Percentiles rank a stretch among this genome's conserved stretches.
Conservation (phyloP, 2,888 invertebrate species). For the Dasypolia templi region DNA sequence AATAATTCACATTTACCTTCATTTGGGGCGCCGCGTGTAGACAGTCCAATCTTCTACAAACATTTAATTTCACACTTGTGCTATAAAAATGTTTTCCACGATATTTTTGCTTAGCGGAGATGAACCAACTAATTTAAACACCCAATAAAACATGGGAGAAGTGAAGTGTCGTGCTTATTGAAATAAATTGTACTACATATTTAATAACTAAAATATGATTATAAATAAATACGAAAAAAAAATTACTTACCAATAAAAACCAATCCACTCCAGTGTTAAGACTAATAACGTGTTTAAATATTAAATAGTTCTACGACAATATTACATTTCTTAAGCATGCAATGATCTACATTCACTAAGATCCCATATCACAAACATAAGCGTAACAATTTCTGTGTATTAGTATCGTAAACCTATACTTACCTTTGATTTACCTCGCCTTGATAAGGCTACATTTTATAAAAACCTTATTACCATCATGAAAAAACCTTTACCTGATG, state of each 20-base stretch:
- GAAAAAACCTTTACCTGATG: constrained; percentile 84
- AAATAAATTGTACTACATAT: constrained; percentile 68
- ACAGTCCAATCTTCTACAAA: constrained; percentile 78
- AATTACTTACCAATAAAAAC: constrained; percentile 82
- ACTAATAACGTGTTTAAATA: constrained; percentile 70
- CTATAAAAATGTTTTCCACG: constrained; percentile 66
- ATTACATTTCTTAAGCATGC: constrained; percentile 79
- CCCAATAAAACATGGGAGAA: constrained; percentile 73
- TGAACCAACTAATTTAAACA: constrained; percentile 66
- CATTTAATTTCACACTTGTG: constrained; percentile 73
- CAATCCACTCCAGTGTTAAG: constrained; percentile 79
- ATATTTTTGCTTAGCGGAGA: constrained; percentile 69
- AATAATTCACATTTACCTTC: constrained; percentile 84
- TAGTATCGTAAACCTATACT: constrained; percentile 76
- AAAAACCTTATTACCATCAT: constrained; percentile 80
- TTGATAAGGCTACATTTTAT: constrained; percentile 82
- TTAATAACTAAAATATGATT: constrained; percentile 70
- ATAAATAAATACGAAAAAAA: constrained; percentile 76
- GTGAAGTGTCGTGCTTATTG: constrained; percentile 79
- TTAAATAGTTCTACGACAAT: constrained; percentile 72
- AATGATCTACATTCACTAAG: constrained; percentile 77
- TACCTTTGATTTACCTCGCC: constrained; percentile 86
- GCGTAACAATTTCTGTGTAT: constrained; percentile 72
- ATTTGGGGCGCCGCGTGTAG: constrained; percentile 69
- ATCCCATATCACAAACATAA: constrained; percentile 84